phyloP scores from a whole-genome alignment of 2,797 vertebrate species.

The Sternarchorhynchus goeldii region DNA sequence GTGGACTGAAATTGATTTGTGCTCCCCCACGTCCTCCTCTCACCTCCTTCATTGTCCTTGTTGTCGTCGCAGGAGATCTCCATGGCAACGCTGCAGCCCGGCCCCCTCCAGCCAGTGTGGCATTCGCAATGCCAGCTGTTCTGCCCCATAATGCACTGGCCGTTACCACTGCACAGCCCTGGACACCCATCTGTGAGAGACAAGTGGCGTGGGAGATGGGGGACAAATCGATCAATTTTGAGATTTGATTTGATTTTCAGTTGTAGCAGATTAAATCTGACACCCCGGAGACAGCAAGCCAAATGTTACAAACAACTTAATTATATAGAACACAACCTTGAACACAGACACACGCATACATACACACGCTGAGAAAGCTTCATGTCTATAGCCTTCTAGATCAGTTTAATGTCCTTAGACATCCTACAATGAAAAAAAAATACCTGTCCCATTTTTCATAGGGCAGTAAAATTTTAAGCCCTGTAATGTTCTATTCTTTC shows the following conservation, averaged over 20 bases:
- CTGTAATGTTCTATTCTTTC: conserved; percentile 19
- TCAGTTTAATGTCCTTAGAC: conserved; percentile 3
- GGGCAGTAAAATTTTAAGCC: background rate
- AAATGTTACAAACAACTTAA: conserved; percentile 26
- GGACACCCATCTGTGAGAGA: conserved; percentile 84
- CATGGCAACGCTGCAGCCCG: conserved; percentile 89
- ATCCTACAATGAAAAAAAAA: background rate
- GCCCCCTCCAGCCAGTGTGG: conserved; percentile 88
- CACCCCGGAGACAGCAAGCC: conserved; percentile 4
- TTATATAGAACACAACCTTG: conserved; percentile 8
- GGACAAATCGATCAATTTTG: conserved; percentile 6
- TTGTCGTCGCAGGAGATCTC: conserved; percentile 87
- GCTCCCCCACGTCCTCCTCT: conserved; percentile 55
- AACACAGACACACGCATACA: conserved; percentile 5
- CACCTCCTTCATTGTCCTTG: conserved; percentile 93
- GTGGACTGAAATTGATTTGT: conserved; percentile 31
- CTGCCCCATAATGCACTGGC: conserved; percentile 88
- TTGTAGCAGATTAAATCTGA: conserved; percentile 28
- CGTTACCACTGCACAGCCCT: conserved; percentile 86
- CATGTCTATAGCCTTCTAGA: background rate
- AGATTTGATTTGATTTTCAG: conserved; percentile 24
- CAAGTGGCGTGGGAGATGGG: conserved; percentile 11
- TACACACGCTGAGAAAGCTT: conserved; percentile 14
- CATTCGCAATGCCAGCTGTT: conserved; percentile 92
- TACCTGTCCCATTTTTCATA: background rate